Evolutionary conservation across 53 echinoderm and acorn worm species (phyloP).

Genomic region (Apostichopus leukothele): DNA sequence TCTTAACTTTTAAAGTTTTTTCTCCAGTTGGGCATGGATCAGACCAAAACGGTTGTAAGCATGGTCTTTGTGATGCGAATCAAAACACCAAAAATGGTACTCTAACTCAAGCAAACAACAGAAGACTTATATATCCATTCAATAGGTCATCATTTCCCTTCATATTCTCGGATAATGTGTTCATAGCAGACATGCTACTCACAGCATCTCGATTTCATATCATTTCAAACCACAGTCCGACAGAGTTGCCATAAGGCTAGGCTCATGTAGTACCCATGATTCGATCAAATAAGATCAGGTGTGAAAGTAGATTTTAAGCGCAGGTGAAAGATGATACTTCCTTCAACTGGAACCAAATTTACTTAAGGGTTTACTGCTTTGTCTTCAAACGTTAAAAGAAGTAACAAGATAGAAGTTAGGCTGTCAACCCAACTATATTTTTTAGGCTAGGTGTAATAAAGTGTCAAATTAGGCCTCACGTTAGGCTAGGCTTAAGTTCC

Average conservation of each 20-base stretch:
- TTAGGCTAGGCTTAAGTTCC: too few species aligned
- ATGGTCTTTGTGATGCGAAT: not conserved
- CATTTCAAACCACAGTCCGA: constrained; percentile 62
- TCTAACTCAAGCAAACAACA: constrained; percentile 29
- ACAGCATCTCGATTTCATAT: constrained; percentile 99
- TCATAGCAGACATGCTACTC: constrained; percentile 71
- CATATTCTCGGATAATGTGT: constrained; percentile 67
- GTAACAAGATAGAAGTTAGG: too few species aligned
- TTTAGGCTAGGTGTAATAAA: too few species aligned
- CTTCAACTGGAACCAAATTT: too few species aligned
- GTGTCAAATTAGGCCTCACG: too few species aligned
- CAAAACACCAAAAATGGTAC: not conserved
- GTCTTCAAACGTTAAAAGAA: too few species aligned
- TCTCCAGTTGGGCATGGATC: not conserved
- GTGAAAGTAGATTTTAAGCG: constrained; percentile 23
- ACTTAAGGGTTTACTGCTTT: too few species aligned
- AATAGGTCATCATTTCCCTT: constrained; percentile 80
- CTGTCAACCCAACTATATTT: too few species aligned
- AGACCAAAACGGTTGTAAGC: constrained; percentile 9
- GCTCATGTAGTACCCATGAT: not conserved
- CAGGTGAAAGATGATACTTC: not conserved
- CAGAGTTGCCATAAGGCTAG: not conserved
- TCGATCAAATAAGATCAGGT: constrained; percentile 99
- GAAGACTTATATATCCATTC: constrained; percentile 80
- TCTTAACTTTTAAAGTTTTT: too few species aligned